Evolutionary conservation across 2,797 vertebrate genomes (phyloP).

Genomic region (Sternotherus odoratus): DNA sequence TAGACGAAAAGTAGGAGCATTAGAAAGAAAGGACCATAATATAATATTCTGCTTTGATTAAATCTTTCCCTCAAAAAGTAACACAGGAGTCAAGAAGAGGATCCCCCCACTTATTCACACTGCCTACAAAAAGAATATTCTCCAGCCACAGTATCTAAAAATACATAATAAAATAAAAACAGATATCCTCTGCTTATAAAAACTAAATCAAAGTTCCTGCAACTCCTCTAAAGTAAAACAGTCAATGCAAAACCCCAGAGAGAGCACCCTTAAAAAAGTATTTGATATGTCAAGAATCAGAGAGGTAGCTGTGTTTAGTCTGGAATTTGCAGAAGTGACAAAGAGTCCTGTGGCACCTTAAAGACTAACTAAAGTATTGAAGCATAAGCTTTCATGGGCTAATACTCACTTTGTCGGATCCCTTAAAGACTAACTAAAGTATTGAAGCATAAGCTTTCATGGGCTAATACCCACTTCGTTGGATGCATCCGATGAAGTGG

Average conservation of each 20-base stretch:
- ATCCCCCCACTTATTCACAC: background rate
- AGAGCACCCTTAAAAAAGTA: background rate
- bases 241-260: background rate
- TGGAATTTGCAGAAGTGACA: no score
- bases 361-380: no score
- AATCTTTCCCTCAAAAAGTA: background rate
- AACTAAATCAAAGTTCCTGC: constrained; percentile 4
- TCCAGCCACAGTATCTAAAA: background rate
- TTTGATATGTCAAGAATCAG: no score
- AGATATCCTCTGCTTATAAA: constrained; percentile 49
- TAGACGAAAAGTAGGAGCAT: background rate
- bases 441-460: no score
- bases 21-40: background rate
- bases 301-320: no score
- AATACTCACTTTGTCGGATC: no score
- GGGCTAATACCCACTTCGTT: no score
- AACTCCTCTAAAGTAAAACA: constrained; percentile 39
- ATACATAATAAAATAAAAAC: constrained; percentile 33
- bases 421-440: no score
- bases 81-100: background rate
- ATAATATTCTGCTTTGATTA: background rate
- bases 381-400: no score
- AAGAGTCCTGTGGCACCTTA: no score
- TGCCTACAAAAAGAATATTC: background rate
- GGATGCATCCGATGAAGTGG: no score